Conservation (phyloP, 2,113 vertebrate species). For the Prionailurus bengalensis region DNA sequence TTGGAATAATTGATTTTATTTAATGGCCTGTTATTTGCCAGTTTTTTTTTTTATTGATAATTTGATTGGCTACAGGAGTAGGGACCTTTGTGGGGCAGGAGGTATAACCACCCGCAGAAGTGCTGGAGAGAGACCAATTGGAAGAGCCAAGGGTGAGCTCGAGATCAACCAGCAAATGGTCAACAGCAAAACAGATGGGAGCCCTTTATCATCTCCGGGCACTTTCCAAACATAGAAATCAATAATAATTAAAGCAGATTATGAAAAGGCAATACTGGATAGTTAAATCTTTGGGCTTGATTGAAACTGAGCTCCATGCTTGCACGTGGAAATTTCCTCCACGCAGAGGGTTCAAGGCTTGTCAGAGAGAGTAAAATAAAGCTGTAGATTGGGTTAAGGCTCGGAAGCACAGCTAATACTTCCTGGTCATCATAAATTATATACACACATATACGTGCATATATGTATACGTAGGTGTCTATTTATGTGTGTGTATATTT, state of each 20-base stretch:
- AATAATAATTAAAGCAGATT: slow-evolving; percentile 86
- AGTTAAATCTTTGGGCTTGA: slow-evolving; percentile 80
- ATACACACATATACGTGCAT: neutral
- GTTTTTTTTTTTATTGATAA: slow-evolving; percentile 77
- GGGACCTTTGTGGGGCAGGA: slow-evolving; percentile 40
- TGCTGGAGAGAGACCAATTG: neutral
- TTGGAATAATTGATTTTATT: slow-evolving; percentile 77
- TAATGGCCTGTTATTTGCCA: slow-evolving; percentile 75
- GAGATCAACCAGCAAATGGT: neutral
- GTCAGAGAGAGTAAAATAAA: slow-evolving; percentile 43
- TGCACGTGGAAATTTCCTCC: slow-evolving; percentile 43
- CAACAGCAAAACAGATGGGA: slow-evolving; percentile 22
- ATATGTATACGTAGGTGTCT: neutral
- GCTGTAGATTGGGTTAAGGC: neutral
- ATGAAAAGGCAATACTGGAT: slow-evolving; percentile 85
- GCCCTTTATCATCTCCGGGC: slow-evolving; percentile 51
- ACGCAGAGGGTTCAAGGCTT: slow-evolving; percentile 1
- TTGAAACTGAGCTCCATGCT: slow-evolving; percentile 76
- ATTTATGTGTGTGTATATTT: neutral
- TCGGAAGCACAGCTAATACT: slow-evolving; percentile 62
- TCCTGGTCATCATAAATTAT: slow-evolving; percentile 58
- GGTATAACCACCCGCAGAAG: neutral
- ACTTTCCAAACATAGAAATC: slow-evolving; percentile 72
- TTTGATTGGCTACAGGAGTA: neutral
- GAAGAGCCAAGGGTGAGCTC: neutral